Conservation (phyloP, 2,888 invertebrate species). For the Leucophora obtusa region DNA sequence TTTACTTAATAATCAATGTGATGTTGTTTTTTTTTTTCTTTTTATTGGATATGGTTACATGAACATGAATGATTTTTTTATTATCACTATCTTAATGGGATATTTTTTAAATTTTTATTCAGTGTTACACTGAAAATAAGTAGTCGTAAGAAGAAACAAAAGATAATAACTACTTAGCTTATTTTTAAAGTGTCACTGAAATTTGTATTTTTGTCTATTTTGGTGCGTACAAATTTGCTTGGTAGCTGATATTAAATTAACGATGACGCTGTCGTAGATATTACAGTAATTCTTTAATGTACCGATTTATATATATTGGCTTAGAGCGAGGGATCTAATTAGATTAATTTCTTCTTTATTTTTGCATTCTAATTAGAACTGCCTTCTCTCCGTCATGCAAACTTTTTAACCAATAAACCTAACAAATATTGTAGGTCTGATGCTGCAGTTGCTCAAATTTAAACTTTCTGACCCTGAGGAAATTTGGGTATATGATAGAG, state of each 20-base stretch:
- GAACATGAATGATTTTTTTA: slow-evolving; percentile 48
- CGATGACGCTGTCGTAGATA: too few relatives aligned
- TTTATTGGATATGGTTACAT: slow-evolving; percentile 36
- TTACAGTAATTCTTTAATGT: too few relatives aligned
- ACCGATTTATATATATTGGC: too few relatives aligned
- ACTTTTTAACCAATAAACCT: too few relatives aligned
- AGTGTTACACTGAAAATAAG: slow-evolving; percentile 31
- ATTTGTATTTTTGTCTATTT: not conserved
- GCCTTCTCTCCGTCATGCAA: too few relatives aligned
- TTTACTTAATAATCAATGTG: slow-evolving; percentile 55
- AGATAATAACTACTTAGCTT: not conserved
- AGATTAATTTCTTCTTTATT: too few relatives aligned
- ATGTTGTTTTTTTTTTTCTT: slow-evolving; percentile 46
- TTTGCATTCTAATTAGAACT: too few relatives aligned
- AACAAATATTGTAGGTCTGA: too few relatives aligned
- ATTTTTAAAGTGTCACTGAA: not conserved
- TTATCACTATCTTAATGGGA: slow-evolving; percentile 54
- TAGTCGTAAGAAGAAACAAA: not conserved
- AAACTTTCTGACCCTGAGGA: too few relatives aligned
- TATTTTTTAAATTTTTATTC: slow-evolving; percentile 37
- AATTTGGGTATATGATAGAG: too few relatives aligned
- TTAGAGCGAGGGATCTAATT: too few relatives aligned
- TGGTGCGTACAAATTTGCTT: not conserved
- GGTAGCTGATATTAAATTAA: not conserved
- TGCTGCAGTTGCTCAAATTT: too few relatives aligned